Evolutionary conservation across 2,888 invertebrate genomes (phyloP).

Genomic region (Ophioninae sp.): DNA sequence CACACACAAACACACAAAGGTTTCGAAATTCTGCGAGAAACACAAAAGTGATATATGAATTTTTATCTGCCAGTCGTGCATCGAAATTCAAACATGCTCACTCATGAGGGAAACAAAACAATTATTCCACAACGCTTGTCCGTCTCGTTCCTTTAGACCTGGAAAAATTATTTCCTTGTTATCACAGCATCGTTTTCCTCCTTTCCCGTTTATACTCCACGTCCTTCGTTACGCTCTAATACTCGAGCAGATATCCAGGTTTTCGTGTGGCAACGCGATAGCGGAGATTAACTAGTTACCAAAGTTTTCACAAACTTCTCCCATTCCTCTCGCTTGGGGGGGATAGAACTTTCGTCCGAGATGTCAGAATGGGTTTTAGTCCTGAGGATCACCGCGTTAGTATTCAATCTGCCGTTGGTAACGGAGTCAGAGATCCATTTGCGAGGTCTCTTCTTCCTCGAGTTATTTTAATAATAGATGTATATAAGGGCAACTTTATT

Average conservation of each 20-base stretch:
- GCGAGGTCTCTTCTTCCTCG: conserved; percentile 17
- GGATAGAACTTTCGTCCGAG: conserved; percentile 50
- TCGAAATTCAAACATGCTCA: conserved; percentile 23
- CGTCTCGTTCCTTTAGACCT: conserved; percentile 4
- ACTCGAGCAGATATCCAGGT: conserved; percentile 30
- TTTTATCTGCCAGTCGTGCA: conserved; percentile 47
- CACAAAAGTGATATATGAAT: conserved; percentile 28
- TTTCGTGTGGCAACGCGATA: conserved; percentile 46
- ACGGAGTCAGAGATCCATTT: conserved; percentile 24
- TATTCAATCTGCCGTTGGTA: conserved; percentile 58
- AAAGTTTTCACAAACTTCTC: conserved; percentile 58
- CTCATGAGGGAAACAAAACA: neutral
- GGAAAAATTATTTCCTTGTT: conserved; percentile 48
- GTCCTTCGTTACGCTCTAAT: conserved; percentile 35
- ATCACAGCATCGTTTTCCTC: conserved; percentile 15
- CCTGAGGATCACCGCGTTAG: conserved; percentile 55
- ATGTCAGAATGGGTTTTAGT: conserved; percentile 61
- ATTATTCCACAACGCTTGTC: conserved; percentile 12
- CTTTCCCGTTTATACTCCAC: neutral
- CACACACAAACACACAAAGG: neutral
- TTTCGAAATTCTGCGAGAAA: conserved; percentile 4
- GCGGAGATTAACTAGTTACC: conserved; percentile 60
- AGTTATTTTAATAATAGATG: conserved; percentile 35
- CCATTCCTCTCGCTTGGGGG: neutral
- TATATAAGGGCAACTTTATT: neutral